phyloP scores from a whole-genome alignment of 2,797 vertebrate species.

The Lutjanus argentimaculatus region DNA sequence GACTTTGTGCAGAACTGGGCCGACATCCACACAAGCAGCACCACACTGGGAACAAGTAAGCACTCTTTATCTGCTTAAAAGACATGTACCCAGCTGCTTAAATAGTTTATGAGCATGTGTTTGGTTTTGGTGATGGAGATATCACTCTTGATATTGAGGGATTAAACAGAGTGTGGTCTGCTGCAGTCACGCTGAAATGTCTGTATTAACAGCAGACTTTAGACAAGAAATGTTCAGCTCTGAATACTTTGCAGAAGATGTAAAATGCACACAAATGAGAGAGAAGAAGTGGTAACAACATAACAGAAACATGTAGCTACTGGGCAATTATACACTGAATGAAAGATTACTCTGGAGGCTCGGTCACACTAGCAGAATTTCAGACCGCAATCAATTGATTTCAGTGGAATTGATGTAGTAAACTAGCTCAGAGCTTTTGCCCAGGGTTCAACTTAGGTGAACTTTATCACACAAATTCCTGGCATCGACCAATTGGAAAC shows the following conservation, averaged over 20 bases:
- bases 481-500: constrained; percentile 2
- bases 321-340: constrained; percentile 27
- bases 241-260: not conserved
- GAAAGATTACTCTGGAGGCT: constrained; percentile 6
- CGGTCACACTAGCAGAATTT: constrained; percentile 12
- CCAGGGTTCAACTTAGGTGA: constrained; percentile 19
- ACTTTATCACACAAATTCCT: constrained; percentile 21
- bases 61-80: constrained; percentile 39
- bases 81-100: constrained; percentile 27
- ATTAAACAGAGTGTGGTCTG: constrained; percentile 39
- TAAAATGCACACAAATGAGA: constrained; percentile 6
- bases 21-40: constrained; percentile 32
- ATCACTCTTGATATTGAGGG: constrained; percentile 54
- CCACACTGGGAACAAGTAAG: constrained; percentile 70
- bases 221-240: constrained; percentile 5
- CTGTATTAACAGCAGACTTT: constrained; percentile 28
- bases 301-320: not conserved
- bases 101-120: constrained; percentile 71
- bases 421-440: not conserved
- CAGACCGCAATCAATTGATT: constrained; percentile 30
- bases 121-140: constrained; percentile 68
- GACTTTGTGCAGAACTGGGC: constrained; percentile 54
- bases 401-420: constrained; percentile 10
- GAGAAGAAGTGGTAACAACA: not conserved
- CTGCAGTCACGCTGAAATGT: constrained; percentile 32